Percentiles rank a stretch among this genome's conserved stretches.
Evolutionary conservation across 1,140 invertebrate genomes (phyloP).

Genomic region (Melipona quadrifasciata): DNA sequence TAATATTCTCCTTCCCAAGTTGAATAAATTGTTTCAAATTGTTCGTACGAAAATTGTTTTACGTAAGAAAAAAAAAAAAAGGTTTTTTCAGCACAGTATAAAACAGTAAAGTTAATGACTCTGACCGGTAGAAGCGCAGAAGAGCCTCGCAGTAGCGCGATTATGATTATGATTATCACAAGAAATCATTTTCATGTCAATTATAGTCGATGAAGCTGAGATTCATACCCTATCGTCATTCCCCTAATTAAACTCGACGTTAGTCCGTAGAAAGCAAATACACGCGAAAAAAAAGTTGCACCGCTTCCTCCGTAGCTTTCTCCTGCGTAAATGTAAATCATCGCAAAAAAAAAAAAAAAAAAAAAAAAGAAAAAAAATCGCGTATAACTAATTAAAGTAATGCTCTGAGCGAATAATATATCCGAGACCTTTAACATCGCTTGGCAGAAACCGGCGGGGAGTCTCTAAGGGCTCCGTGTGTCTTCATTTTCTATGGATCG

Average conservation of each 20-base stretch:
- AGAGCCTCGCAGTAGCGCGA: no score
- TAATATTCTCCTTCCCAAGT: not conserved
- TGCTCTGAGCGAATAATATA: slow-evolving; percentile 4
- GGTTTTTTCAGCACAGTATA: not conserved
- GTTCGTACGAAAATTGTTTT: not conserved
- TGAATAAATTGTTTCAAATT: not conserved
- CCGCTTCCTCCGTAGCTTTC: slow-evolving; percentile 19
- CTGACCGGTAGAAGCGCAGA: no score
- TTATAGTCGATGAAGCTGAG: not conserved
- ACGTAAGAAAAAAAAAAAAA: not conserved
- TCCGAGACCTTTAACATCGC: slow-evolving; percentile 8
- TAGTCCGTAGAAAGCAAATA: slow-evolving; percentile 17
- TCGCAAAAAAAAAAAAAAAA: slow-evolving; percentile 30
- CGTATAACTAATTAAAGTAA: slow-evolving; percentile 19
- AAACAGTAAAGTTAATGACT: not conserved
- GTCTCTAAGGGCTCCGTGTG: not conserved
- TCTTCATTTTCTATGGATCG: slow-evolving; percentile 20
- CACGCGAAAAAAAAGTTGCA: slow-evolving; percentile 9
- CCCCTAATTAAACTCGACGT: not conserved
- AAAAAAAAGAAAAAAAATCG: slow-evolving; percentile 30
- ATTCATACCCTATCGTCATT: no score
- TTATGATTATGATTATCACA: no score
- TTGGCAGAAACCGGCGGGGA: not conserved
- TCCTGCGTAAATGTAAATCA: slow-evolving; percentile 1
- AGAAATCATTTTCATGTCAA: no score